Evolutionary conservation across 2,888 invertebrate genomes (phyloP), one percentile per base, ranked within the genome.

Genomic region (Trissolcus brochymenae): DNA sequence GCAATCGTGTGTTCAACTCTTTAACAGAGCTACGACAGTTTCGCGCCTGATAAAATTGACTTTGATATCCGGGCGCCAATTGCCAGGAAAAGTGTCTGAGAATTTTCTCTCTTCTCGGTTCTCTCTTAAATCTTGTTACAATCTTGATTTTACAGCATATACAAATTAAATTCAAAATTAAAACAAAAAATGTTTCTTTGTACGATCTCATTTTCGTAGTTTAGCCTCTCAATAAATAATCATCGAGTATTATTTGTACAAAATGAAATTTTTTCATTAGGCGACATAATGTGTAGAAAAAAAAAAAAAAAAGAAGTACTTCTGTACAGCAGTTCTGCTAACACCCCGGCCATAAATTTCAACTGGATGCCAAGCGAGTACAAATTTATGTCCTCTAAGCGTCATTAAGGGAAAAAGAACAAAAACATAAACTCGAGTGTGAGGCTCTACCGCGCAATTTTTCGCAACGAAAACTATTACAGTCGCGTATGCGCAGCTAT

Each of bases 1-100:
- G 62, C 41, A 55, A 68, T 57, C 56, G 13, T 49, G 70, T 65
- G 51, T 40, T 40, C 56, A 51, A 65, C 59, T 60, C 54, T 50
- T 25, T 62, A 67, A 74, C 78, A 66, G 43, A 57, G 25, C 73
- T 62, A 57, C 75, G 72, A 68, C 76, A 79, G 78, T 79, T 79
- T 78, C 76, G 60, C 78, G 72, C 77, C 79, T 81, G 84, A 84
- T 84, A 84, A 84, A 25, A 82, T 84, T 82, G 81, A 81, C 80
- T 72, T 55, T 25, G 79, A 79, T 79, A 79, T 62, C 59, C 68
- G 59, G 77, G 76, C 75, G 77, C 77, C 77, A 75, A 75, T 60
- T 51, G 72, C 65, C 16, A 46, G 25, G 66, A 57, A 41, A 68
- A 72, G 75, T 75, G 75, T 79, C 77, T 75, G 75, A 51, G 75